Evolutionary conservation across 2,888 invertebrate genomes (phyloP), one percentile per base, ranked within the genome.

Genomic region (Drosophila kuntzei): DNA sequence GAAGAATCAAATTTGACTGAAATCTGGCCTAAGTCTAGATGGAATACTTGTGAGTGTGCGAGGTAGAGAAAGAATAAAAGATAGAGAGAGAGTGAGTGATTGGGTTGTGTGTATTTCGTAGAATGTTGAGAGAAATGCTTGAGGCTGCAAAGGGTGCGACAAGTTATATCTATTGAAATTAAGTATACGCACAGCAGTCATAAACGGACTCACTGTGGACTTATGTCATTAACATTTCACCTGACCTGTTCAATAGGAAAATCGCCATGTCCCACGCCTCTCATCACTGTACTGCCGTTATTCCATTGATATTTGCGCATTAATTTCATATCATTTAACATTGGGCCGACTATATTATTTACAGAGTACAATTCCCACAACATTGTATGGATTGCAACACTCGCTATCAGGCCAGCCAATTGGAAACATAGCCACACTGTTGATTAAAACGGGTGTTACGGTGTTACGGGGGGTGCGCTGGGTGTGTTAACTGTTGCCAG

Each of bases 311-410:
- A 77, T 80, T 86, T 86, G 74, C 72, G 57, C 71, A 86, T 83
- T 83, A 83, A 86, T 83, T 86, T 76, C 83, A 57, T 69, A 71
- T 86, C 87, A 83, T 83, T 83, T 76, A 83, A 72, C 82, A 83
- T 72, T 71, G 47, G 54, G 63, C 44, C 65, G 50, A 41, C 65
- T 49, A 67, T 77, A 67, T 78, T 82, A 80, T 82, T 78, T 85
- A 66, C 86, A 47, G 65, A 66, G 63, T 29, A 69, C 41, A 57
- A 62, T 63, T 58, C 72, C 59, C 66, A 49, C 14, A 46, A 27
- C 49, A 27, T 41, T 43, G 14, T 16, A 46, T 8, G 44, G 39
- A 58, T 37, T 60, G 59, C 53, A 51, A 18, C 32, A 29, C 50
- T 37, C 37, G 55, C 65, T 16, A 50, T 51, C 29, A 53, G 44